Evolutionary conservation across 2,797 vertebrate species (phyloP).

Genomic region (Hippoglossus hippoglossus): DNA sequence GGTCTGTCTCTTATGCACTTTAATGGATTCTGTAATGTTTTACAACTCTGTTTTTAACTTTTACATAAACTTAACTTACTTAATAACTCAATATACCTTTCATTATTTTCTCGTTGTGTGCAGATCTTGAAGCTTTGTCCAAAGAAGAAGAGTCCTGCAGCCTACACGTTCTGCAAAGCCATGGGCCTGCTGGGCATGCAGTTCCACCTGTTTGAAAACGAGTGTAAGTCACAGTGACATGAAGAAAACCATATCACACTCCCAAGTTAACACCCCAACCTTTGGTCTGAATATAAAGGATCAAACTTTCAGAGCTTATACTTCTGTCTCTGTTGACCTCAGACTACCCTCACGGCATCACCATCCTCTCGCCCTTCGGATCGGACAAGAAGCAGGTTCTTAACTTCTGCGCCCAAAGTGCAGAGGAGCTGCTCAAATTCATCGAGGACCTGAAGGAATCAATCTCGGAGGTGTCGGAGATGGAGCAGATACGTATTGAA

Average conservation of each 20-base stretch:
- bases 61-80: too few species aligned
- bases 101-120: slow-evolving; percentile 5
- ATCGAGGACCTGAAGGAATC: slow-evolving; percentile 98
- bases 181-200: slow-evolving; percentile 97
- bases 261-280: background rate
- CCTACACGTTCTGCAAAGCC: slow-evolving; percentile 97
- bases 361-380: slow-evolving; percentile 93
- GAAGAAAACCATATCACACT: background rate
- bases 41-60: too few species aligned
- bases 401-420: slow-evolving; percentile 96
- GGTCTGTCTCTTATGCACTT: too few species aligned
- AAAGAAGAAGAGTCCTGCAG: slow-evolving; percentile 98
- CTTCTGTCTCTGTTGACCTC: slow-evolving; percentile 4
- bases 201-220: slow-evolving; percentile 97
- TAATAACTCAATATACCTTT: too few species aligned
- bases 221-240: slow-evolving; percentile 87
- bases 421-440: slow-evolving; percentile 97
- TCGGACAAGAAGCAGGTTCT: slow-evolving; percentile 97
- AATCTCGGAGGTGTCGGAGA: slow-evolving; percentile 96
- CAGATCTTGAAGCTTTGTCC: slow-evolving; percentile 99
- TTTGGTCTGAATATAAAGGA: background rate
- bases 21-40: too few species aligned
- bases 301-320: background rate
- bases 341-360: slow-evolving; percentile 98
- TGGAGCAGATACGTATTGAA: slow-evolving; percentile 98